Base-by-base conservation (phyloP, 2,797 vertebrate genomes). In the Poecilia velifera region DNA sequence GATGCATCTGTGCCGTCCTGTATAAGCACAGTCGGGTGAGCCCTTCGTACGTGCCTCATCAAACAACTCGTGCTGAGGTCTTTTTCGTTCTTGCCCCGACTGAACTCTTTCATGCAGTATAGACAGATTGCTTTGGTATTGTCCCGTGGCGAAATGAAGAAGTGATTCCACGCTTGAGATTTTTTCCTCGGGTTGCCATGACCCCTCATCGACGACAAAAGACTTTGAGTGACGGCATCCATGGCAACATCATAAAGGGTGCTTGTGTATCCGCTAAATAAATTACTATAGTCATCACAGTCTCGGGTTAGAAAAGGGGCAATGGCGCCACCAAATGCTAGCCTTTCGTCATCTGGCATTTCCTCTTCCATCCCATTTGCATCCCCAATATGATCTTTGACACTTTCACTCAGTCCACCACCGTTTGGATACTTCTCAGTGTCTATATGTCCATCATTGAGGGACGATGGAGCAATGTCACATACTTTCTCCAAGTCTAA, bases 51-150 rank as follows among this genome's bases (percentile, higher is more conserved):
- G 2, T 99, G 98, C 86, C 98, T 96, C 98, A 99, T 99, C 78
- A 99, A 96, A 89, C 98, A 99, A 90, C 98, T 99, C n/a, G 98
- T 99, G 86, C 98, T 99, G 83, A 99, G 91, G 94, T 99, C 98
- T 92, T 99, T 99, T 91, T 99, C 98, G n/a, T 99, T 99, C 92
- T 99, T 99, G 41, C 98, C 98, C 41, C 98, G 94, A 85, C 98
- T 99, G 82, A 99, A 99, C 93, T 99, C 98, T 95, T 98, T 99
- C 98, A 99, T 98, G 93, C 98, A 99, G 95, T 99, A 99, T 95
- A 97, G 97, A 93, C 98, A 99, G 93, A 99, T 97, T 90, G 98
- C 98, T 96, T 99, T 99, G 91, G 98, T 99, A 94, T 96, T 97
- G 93, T 99, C 98, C 89, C 97, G 97, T 53, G 98, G 98, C 6